Base-by-base conservation (phyloP, 2,113 vertebrate genomes). In the Salvator merianae region DNA sequence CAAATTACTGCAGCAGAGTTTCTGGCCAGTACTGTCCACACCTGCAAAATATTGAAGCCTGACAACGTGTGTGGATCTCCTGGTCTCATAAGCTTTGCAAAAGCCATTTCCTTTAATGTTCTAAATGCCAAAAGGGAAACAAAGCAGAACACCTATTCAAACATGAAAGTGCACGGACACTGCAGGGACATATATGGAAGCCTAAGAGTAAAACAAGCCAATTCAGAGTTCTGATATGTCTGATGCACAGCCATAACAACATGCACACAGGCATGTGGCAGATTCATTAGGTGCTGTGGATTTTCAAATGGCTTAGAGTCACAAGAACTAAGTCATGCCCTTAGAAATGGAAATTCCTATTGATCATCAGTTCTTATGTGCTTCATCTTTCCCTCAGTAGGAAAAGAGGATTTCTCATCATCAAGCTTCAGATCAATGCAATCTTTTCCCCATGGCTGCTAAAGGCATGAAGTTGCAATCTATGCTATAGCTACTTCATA, bases 111-210 rank as follows among this genome's bases (percentile, higher is more conserved):
- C 95, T 94, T 92, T 88, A 88, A 94, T 77, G 76, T 53, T 63
- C 78, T 94, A 93, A 95, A 91, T 77, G 81, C 84, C 89, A 93
- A 93, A 94, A 77, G 93, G 89, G 94, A 93, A 94, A 94, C 88
- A 79, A 93, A 94, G 93, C 84, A 91, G 87, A 89, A 88, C 92
- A 93, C 89, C 88, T 95, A 93, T 93, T 87, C 92, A 92, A 90
- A 87, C 88, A 90, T 84, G 94, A 89, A 87, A 91, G 91, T 71
- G 43, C 94, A 91, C 84, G 90, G 81, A 47, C 77, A 88, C 82
- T 84, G 88, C 84, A 86, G 50, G 77, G 85, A 76, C 53, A 28
- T 59, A 28, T 36, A 87, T 84, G 81, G 93, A 91, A 92, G 90
- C 88, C 89, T 76, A 59, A 78, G 73, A 77, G 72, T 74, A 78